Evolutionary conservation across 2,113 vertebrate species (phyloP).

Genomic region (Tapirus terrestris): DNA sequence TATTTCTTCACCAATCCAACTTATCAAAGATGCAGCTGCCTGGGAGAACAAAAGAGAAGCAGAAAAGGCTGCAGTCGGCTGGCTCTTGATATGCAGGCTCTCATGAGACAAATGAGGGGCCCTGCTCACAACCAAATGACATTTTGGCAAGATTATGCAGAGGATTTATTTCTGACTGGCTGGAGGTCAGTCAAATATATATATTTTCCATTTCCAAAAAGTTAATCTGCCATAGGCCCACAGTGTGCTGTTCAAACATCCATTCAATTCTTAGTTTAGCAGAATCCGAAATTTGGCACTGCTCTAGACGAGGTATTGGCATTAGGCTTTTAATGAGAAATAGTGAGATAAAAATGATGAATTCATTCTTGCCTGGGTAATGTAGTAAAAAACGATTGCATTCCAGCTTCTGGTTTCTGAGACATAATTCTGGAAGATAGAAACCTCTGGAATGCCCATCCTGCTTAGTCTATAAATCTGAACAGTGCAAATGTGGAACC

Average conservation of each 20-base stretch:
- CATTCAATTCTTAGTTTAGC: constrained; percentile 46
- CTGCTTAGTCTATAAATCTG: constrained; percentile 57
- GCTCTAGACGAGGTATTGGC: constrained; percentile 66
- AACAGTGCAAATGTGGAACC: background rate
- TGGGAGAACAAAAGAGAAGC: background rate
- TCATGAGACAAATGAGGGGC: constrained; percentile 27
- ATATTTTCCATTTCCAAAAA: constrained; percentile 66
- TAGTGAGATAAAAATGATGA: constrained; percentile 79
- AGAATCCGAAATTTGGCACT: constrained; percentile 60
- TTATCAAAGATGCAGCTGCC: background rate
- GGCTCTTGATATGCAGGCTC: background rate
- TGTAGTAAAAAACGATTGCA: constrained; percentile 75
- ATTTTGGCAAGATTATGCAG: constrained; percentile 60
- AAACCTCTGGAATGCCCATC: constrained; percentile 59
- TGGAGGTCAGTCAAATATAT: constrained; percentile 70
- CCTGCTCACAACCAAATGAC: constrained; percentile 42
- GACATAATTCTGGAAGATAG: constrained; percentile 71
- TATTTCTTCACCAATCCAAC: background rate
- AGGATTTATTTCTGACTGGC: constrained; percentile 65
- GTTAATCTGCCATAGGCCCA: constrained; percentile 60
- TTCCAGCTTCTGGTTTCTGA: constrained; percentile 63
- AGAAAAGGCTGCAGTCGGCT: background rate
- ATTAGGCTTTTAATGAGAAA: constrained; percentile 79
- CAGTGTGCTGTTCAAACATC: constrained; percentile 43
- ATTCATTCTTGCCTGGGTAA: constrained; percentile 75